Conservation (phyloP, 2,888 invertebrate genomes). For the Morpho achilles region DNA sequence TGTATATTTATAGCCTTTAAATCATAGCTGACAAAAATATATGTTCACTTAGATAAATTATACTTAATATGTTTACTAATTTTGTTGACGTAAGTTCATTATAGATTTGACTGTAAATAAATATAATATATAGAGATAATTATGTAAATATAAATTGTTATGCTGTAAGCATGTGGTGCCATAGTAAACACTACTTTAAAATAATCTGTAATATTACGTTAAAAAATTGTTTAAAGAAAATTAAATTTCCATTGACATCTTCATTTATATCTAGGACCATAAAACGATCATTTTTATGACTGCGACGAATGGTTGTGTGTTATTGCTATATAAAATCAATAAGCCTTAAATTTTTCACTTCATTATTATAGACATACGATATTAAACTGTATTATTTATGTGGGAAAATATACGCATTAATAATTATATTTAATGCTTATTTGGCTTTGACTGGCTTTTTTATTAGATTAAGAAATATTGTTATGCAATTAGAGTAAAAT, state of each 20-base stretch:
- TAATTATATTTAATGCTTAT: constrained; percentile 66
- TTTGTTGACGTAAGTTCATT: constrained; percentile 10
- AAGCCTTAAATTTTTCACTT: constrained; percentile 21
- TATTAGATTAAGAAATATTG: constrained; percentile 55
- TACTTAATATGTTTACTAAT: constrained; percentile 8
- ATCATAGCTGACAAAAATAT: constrained; percentile 6
- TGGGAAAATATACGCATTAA: constrained; percentile 79
- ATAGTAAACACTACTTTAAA: constrained; percentile 65
- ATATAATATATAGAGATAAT: constrained; percentile 6
- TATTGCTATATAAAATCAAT: constrained; percentile 20
- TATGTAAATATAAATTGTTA: constrained; percentile 52
- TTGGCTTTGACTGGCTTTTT: constrained; percentile 73
- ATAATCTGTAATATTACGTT: constrained; percentile 39
- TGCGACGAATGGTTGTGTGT: constrained; percentile 24
- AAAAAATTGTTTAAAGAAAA: constrained; percentile 17
- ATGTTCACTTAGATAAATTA: constrained; percentile 13
- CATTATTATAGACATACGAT: constrained; percentile 18
- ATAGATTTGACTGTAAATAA: constrained; percentile 16
- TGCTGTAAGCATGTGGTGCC: constrained; percentile 77
- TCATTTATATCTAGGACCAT: constrained; percentile 11
- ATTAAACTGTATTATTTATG: constrained; percentile 60
- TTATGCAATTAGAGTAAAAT: constrained; percentile 37
- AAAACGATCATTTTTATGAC: too few relatives aligned
- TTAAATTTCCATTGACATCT: constrained; percentile 14
- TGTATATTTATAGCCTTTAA: constrained; percentile 3